Base-by-base conservation (phyloP, 2,113 vertebrate genomes). In the Propithecus coquereli region DNA sequence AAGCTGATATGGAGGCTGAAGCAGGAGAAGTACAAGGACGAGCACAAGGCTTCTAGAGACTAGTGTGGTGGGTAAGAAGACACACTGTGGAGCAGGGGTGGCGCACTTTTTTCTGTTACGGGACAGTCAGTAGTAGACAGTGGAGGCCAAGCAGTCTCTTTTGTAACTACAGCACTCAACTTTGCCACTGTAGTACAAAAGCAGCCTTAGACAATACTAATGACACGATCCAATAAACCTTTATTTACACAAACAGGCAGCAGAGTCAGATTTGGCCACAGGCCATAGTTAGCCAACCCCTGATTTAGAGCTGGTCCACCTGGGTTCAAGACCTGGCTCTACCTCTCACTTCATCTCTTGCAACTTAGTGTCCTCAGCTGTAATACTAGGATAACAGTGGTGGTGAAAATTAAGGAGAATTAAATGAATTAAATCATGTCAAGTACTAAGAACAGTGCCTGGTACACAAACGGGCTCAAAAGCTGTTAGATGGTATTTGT, bases 121-220 rank as follows among this genome's bases (percentile, higher is more conserved):
- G 45, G 40, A 59, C 71, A 45, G 17, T 30, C 0, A 63, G 68
- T 3, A 71, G 47, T 3, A 71, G 47, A 74, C 0, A n/a, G 30
- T 0, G 8, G 1, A 32, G 87, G 34, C 34, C 34, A 13, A 0
- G 4, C 0, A 4, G 30, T 5, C 77, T 77, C 57, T 10, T 10
- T 0, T 13, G 1, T 6, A 40, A 45, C 8, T 9, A 8, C 10
- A 57, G 30, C 14, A 1, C 59, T 40, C 54, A 57, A 57, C 54
- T 27, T 9, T 61, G 34, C 45, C 70, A 25, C 47, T 11, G 13
- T 0, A 5, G 40, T 40, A 65, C 59, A 40, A 47, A 17, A 32
- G 71, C 52, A 40, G 63, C 45, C 34, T 14, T 23, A 61, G n/a
- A 50, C 6, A 18, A 34, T 2, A 54, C 18, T 6, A 34, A 32